Evolutionary conservation across 1,140 invertebrate species (phyloP).

Genomic region (Ceratina calcarata): DNA sequence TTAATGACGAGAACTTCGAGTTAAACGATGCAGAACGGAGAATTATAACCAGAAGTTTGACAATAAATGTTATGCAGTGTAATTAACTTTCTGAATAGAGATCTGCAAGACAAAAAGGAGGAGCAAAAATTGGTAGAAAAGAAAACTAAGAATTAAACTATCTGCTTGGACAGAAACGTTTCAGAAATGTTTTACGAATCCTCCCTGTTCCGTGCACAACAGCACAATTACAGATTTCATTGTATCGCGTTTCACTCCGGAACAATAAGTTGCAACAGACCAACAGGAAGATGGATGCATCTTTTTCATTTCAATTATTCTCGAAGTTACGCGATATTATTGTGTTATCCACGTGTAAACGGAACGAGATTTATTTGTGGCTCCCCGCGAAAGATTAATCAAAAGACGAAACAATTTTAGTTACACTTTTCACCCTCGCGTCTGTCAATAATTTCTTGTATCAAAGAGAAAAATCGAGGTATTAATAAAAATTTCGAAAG

Average conservation of each 20-base stretch:
- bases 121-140: background rate
- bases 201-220: too few species aligned
- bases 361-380: background rate
- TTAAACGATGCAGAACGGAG: background rate
- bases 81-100: background rate
- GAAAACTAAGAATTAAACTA: background rate
- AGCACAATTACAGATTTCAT: background rate
- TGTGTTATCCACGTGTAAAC: background rate
- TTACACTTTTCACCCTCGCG: too few species aligned
- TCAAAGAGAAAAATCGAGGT: background rate
- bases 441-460: background rate
- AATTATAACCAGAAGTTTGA: background rate
- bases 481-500: background rate
- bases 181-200: background rate
- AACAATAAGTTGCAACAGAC: background rate
- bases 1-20: background rate
- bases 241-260: background rate
- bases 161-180: background rate
- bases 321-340: background rate
- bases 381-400: background rate
- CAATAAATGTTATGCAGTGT: background rate
- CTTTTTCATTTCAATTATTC: constrained; percentile 24
- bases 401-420: background rate
- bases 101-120: background rate
- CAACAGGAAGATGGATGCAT: background rate